Evolutionary conservation across 2,888 invertebrate genomes (phyloP), one percentile per base, ranked within the genome.

Genomic region (Pterostichus niger): DNA sequence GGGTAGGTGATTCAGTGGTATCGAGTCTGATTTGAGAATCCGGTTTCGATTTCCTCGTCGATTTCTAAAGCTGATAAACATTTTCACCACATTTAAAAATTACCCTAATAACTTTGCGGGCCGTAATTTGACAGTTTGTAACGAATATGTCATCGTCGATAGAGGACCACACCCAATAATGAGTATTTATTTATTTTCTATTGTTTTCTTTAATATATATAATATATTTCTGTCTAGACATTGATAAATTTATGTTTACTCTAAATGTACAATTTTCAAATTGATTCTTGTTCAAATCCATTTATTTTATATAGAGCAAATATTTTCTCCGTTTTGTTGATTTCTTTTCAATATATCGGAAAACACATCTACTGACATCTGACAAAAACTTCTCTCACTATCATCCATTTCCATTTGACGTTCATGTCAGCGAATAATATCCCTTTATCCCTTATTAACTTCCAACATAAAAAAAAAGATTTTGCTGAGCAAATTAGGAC

Each of bases 321-420:
- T 33, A 31, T 35, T 35, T 49, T 13, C 2, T 13, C 64, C 35
- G 13, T 64, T 40, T 64, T 64, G 13, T 64, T 64, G n/a, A 64
- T 64, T 49, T 35, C 35, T 64, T 64, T 35, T 64, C 35, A 6
- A 64, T 13, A n/a, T 64, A 64, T 49, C 0, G 13, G 49, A 10
- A 35, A 59, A 59, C 31, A 64, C n/a, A 11, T 35, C 31, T 3
- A 64, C 35, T 64, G 35, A 64, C 64, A 64, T 33, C 35, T 64
- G 64, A 64, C 64, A 64, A 64, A 64, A n/a, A 56, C 54, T 56
- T 56, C 24, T 59, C 64, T 11, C 59, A 59, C 59, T 59, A 59
- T 64, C 64, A 33, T 31, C 46, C 49, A 13, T 35, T 64, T 9
- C 10, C 13, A 5, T 33, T 64, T 13, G 56, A 64, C 9, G 11